Percentiles rank a stretch among this genome's conserved stretches.
phyloP scores from a whole-genome alignment of 2,888 invertebrate genomes.

The Sepioteuthis lessoniana region DNA sequence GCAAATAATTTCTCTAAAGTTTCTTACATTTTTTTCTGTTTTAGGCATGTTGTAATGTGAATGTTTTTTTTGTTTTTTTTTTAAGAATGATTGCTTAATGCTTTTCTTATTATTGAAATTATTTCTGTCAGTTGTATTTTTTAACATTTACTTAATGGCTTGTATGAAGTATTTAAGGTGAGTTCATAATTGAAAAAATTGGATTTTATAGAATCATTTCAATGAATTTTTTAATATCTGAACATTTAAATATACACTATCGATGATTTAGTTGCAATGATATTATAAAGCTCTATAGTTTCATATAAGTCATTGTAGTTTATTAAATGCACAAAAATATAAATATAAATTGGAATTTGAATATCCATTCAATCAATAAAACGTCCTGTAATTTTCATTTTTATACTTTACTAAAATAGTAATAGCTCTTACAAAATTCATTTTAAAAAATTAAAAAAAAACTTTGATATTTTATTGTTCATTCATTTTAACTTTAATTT shows the following conservation, averaged over 20 bases:
- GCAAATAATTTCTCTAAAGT: not conserved
- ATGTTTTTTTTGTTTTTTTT: slow-evolving; percentile 33
- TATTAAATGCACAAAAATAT: not conserved
- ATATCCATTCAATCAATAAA: not conserved
- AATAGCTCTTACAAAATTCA: not conserved
- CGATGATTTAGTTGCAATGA: not conserved
- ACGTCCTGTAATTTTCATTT: not conserved
- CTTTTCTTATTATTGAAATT: not conserved
- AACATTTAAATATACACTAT: not conserved
- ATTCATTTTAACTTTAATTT: too few relatives aligned
- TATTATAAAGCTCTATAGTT: not conserved
- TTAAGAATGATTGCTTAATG: not conserved
- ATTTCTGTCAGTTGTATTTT: not conserved
- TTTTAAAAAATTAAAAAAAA: too few relatives aligned
- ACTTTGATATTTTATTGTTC: too few relatives aligned
- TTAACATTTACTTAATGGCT: not conserved
- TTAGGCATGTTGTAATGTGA: not conserved
- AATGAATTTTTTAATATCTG: not conserved
- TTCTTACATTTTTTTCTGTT: not conserved
- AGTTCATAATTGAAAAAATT: not conserved
- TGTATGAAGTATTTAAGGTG: not conserved
- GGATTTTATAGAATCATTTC: not conserved
- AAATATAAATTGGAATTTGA: too few relatives aligned
- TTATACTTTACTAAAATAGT: not conserved
- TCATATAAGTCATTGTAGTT: not conserved